Conservation (phyloP, 2,113 vertebrate species). For the Pituophis catenifer region DNA sequence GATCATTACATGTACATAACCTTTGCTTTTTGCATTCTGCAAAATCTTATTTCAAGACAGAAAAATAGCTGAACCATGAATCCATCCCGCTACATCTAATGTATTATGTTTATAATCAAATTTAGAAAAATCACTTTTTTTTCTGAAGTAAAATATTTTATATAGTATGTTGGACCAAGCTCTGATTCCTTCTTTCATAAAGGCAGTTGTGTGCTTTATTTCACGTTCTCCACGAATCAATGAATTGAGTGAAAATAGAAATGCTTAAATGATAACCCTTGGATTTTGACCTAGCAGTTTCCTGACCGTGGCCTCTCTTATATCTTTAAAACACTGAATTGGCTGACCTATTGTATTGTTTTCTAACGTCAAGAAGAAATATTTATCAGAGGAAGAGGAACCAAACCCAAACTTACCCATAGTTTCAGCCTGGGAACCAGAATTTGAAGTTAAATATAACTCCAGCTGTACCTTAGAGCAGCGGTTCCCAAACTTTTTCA, state of each 20-base stretch:
- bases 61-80: background rate
- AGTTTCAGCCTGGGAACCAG: constrained; percentile 68
- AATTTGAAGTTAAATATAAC: constrained; percentile 69
- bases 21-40: background rate
- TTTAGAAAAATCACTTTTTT: background rate
- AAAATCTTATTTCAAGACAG: background rate
- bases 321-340: constrained; percentile 40
- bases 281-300: constrained; percentile 12
- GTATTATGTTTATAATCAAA: background rate
- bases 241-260: constrained; percentile 50
- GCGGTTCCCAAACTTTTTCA: background rate
- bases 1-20: background rate
- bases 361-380: constrained; percentile 50
- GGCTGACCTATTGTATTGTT: constrained; percentile 52
- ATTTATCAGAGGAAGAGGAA: constrained; percentile 57
- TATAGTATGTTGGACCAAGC: background rate
- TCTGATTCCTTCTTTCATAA: background rate
- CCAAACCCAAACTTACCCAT: constrained; percentile 44
- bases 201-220: constrained; percentile 1
- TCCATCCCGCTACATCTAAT: background rate
- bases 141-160: background rate
- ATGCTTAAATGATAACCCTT: constrained; percentile 38
- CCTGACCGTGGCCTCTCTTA: constrained; percentile 44
- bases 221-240: constrained; percentile 20
- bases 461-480: constrained; percentile 54